phyloP scores from a whole-genome alignment of 2,113 vertebrate species.

The Mormoops blainvillei region DNA sequence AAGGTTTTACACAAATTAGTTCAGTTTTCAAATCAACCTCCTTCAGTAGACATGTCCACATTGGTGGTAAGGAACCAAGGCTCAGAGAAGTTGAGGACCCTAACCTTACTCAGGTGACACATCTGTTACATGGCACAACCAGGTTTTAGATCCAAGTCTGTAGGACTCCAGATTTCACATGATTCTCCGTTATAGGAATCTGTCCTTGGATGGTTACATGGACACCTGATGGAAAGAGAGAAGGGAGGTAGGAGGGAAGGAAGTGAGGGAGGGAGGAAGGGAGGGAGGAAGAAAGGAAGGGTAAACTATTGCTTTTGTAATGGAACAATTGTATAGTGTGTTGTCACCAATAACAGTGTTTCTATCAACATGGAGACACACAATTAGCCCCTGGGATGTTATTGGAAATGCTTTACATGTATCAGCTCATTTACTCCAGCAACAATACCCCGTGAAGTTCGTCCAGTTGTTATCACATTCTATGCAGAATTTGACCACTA shows the following conservation, averaged over 20 bases:
- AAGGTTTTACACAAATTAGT: neutral
- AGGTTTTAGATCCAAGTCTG: neutral
- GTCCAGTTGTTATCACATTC: neutral
- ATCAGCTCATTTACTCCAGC: neutral
- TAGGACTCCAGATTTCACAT: neutral
- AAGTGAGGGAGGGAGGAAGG: too few species aligned
- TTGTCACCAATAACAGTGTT: neutral
- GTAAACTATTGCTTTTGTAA: neutral
- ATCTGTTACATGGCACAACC: neutral
- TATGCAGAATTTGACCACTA: neutral
- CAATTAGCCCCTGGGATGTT: neutral
- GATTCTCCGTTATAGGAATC: too few species aligned
- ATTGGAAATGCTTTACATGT: neutral
- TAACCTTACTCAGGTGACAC: neutral
- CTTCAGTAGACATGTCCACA: neutral
- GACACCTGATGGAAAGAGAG: neutral
- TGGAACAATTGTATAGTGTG: neutral
- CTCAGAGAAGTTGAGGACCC: neutral
- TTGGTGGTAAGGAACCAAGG: neutral
- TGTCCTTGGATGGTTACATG: neutral
- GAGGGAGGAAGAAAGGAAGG: neutral
- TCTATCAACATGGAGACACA: neutral
- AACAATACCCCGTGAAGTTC: fast-evolving
- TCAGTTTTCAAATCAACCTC: neutral
- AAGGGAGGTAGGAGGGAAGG: too few species aligned